Evolutionary conservation across 2,888 invertebrate species (phyloP), one percentile per base, ranked within the genome.

Genomic region (Antheraea assamensis): DNA sequence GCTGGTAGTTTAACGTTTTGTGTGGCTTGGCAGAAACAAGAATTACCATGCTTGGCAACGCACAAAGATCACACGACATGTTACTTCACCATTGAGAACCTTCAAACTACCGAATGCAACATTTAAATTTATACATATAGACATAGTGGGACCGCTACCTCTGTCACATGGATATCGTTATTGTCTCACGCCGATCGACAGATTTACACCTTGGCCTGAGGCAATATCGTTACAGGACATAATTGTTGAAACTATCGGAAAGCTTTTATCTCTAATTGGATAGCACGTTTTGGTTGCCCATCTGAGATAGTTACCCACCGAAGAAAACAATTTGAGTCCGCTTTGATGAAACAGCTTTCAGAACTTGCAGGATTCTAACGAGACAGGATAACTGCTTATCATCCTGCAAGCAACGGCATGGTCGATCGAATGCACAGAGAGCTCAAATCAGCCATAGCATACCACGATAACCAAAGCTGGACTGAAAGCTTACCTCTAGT

Each of bases 11-110:
- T 35, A 78, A 24, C 72, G 77, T 10, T 81, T 68, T 66, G 76
- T 82, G 0, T 82, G 80, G 81, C 79, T 78, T 13, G 74, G 74
- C 8, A 68, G 81, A 17, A 70, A 75, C 17, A 77, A 74, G 61
- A 76, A 47, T 15, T 47, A 15, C 47, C 47, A 15, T 47, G 10
- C 47, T 47, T 47, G 47, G 2, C 47, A 47, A 47, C 47, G 15
- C 10, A 15, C 47, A 10, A 47, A 47, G 47, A 47, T 47, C 15
- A 47, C 47, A 47, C 47, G 47, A 47, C 47, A 47, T 10, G 47
- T 47, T 47, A 47, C 47, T 3, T 15, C 47, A 1, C 10, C 47
- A 2, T 15, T 15, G 10, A 15, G 47, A 2, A 47, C 47, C 10
- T 47, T 15, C 15, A 47, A 47, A 47, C 10, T 47, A 47, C 47